These are phyloP conservation scores for Callipepla squamata DNA, from an alignment of 2,113 vertebrate genomes.

Conservation along the genomic window DNA sequence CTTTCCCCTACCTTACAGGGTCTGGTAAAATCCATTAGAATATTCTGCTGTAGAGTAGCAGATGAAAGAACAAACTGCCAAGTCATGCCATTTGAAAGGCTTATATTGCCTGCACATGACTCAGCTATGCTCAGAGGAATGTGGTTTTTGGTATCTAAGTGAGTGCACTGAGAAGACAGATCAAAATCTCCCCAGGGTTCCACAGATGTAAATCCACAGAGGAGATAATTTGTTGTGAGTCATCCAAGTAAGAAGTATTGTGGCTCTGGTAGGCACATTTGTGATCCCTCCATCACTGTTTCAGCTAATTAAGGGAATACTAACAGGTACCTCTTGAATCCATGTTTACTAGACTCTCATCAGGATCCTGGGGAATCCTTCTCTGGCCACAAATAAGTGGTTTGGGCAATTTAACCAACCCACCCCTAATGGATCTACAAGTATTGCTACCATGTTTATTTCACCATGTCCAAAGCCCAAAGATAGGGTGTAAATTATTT, in stretches of 20 bases:
- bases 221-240: not conserved
- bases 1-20: not conserved
- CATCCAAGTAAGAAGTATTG: not conserved
- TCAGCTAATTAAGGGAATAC: not conserved
- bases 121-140: not conserved
- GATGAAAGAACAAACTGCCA: not conserved
- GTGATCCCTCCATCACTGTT: not conserved
- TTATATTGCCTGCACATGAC: not conserved
- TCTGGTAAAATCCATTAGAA: not conserved
- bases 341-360: not conserved
- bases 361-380: not conserved
- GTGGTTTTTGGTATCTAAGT: not conserved
- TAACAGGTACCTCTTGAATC: not conserved
- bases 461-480: not conserved
- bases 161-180: not conserved
- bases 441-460: not conserved
- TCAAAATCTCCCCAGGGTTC: not conserved
- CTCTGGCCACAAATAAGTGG: not conserved
- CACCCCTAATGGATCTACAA: not conserved
- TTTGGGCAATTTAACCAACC: not conserved
- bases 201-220: not conserved
- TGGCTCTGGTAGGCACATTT: not conserved
- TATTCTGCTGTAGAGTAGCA: not conserved
- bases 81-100: not conserved
- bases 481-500: not conserved